Conservation (phyloP, 2,888 invertebrate genomes). For the Parelbella ahira region DNA sequence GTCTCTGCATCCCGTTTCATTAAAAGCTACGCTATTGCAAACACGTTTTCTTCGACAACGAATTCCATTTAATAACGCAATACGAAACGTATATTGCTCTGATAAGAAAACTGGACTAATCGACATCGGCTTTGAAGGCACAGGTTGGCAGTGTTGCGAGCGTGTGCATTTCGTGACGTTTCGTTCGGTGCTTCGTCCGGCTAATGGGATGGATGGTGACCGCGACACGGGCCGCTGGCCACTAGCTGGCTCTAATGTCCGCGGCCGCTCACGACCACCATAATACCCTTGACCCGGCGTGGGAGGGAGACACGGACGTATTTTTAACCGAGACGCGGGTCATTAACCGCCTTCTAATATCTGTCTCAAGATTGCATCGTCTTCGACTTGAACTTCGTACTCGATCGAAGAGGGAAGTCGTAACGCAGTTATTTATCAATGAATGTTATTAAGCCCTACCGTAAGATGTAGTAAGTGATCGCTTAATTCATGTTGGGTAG, state of each 20-base stretch:
- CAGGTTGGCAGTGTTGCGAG: constrained; percentile 5
- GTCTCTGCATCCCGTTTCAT: too few relatives aligned
- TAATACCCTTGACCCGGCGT: constrained; percentile 62
- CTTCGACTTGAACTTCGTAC: constrained; percentile 24
- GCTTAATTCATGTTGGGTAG: constrained; percentile 7
- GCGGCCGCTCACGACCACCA: constrained; percentile 27
- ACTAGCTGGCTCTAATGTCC: constrained; percentile 24
- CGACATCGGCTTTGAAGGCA: neutral
- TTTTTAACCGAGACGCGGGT: constrained; percentile 61
- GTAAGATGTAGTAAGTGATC: constrained; percentile 8
- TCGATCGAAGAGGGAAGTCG: constrained; percentile 27
- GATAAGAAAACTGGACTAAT: neutral
- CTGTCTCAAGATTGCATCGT: constrained; percentile 30
- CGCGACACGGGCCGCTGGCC: constrained; percentile 23
- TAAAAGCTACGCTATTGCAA: too few relatives aligned
- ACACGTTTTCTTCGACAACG: too few relatives aligned
- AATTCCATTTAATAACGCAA: too few relatives aligned
- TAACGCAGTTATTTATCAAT: constrained; percentile 26
- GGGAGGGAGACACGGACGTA: constrained; percentile 54
- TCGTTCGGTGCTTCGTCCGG: constrained; percentile 28
- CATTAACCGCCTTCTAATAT: constrained; percentile 50
- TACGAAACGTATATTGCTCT: neutral
- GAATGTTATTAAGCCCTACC: constrained; percentile 23
- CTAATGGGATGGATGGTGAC: constrained; percentile 26
- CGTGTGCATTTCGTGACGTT: constrained; percentile 31